Conservation (phyloP, 2,888 invertebrate species). For the Erpobdella octoculata region DNA sequence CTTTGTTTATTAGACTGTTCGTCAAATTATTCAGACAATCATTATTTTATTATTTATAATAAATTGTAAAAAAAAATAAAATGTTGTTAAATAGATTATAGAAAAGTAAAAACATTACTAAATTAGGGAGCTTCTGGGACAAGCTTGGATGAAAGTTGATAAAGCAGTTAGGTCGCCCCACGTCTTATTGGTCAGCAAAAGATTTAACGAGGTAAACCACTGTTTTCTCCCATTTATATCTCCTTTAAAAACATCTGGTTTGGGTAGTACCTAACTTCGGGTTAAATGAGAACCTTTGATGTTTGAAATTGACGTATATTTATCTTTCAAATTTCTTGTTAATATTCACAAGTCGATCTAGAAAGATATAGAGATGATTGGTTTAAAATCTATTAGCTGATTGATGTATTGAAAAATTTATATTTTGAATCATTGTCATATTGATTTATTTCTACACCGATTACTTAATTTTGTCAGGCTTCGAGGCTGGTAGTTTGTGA, state of each 20-base stretch:
- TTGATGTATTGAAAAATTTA: not conserved
- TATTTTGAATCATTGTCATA: not conserved
- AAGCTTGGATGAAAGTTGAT: constrained; percentile 75
- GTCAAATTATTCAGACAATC: not conserved
- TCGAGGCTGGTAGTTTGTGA: constrained; percentile 79
- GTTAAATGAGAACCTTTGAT: too few species aligned
- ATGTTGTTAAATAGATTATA: not conserved
- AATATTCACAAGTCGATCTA: not conserved
- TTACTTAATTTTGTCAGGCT: constrained; percentile 50
- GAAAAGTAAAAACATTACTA: not conserved
- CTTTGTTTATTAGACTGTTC: too few species aligned
- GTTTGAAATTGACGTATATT: too few species aligned
- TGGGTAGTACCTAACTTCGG: too few species aligned
- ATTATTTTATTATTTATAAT: not conserved
- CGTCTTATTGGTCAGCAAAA: constrained; percentile 69
- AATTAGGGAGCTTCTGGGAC: constrained; percentile 49
- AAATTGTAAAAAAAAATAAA: not conserved
- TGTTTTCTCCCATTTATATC: too few species aligned
- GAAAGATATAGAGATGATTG: not conserved
- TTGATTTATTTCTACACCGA: not conserved
- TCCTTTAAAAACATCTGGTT: too few species aligned
- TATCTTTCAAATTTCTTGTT: too few species aligned
- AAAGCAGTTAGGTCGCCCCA: constrained; percentile 70
- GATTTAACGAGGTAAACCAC: constrained; percentile 85
- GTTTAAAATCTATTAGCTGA: not conserved